A percentile compares a stretch with the other conserved stretches of the same genome.
phyloP scores from a whole-genome alignment of 1,140 invertebrate species.

The Batillaria attramentaria region DNA sequence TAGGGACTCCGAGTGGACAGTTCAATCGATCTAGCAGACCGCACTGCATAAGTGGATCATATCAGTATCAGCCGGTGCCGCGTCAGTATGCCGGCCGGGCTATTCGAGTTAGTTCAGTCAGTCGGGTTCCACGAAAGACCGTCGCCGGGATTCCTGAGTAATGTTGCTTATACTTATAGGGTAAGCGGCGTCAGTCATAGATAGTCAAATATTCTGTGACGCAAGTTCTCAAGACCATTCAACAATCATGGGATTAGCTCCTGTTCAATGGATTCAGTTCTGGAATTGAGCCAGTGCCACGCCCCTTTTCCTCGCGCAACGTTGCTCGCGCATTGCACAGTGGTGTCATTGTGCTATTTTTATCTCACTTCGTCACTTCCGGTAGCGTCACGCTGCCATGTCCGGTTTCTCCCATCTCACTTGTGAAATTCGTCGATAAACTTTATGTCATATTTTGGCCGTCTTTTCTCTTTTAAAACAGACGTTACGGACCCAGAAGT shows the following conservation, averaged over 20 bases:
- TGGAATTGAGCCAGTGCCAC: not conserved
- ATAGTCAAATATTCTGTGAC: not conserved
- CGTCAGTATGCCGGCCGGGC: too few relatives aligned
- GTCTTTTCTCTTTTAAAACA: conserved; percentile 27
- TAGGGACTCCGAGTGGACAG: too few relatives aligned
- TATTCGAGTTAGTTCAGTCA: not conserved
- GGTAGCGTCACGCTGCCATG: conserved; percentile 32
- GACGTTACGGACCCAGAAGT: conserved; percentile 20
- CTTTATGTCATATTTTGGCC: conserved; percentile 3
- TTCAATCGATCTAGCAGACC: too few relatives aligned
- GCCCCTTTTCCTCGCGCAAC: not conserved
- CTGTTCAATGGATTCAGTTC: not conserved
- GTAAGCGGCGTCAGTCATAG: not conserved
- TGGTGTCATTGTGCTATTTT: conserved; percentile 36
- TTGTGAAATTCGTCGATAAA: conserved; percentile 27
- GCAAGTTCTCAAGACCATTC: not conserved
- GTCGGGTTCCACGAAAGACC: not conserved
- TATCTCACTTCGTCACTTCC: conserved; percentile 49
- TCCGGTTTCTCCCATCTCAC: conserved; percentile 38
- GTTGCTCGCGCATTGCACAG: not conserved
- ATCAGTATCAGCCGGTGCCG: too few relatives aligned
- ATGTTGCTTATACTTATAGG: not conserved
- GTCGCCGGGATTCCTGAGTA: not conserved
- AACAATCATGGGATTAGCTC: not conserved
- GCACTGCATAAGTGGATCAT: too few relatives aligned